Conservation (phyloP, 2,113 vertebrate species). For the Epinephelus fuscoguttatus region DNA sequence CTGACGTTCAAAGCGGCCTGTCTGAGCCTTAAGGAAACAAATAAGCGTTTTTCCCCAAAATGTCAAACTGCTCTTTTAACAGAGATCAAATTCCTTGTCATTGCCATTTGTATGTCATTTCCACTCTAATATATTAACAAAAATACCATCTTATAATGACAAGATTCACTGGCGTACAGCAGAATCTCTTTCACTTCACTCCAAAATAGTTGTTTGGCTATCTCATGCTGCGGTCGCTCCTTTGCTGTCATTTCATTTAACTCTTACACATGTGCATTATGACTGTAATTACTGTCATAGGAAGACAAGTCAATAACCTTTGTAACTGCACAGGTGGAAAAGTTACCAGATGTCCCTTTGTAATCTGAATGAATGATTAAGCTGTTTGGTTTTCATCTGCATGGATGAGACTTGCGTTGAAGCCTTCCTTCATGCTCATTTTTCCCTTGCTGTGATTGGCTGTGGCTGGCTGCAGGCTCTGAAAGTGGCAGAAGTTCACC, state of each 20-base stretch:
- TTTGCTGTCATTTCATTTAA: constrained; percentile 58
- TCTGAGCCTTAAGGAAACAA: background rate
- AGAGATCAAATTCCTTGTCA: constrained; percentile 18
- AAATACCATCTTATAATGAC: background rate
- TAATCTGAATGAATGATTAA: constrained; percentile 18
- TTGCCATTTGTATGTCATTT: constrained; percentile 34
- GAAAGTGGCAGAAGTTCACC: constrained; percentile 99
- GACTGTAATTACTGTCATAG: constrained; percentile 14
- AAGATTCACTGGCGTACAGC: background rate
- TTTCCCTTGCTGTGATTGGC: constrained; percentile 88
- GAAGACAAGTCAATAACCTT: constrained; percentile 10
- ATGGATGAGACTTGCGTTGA: constrained; percentile 42
- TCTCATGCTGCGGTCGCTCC: constrained; percentile 44
- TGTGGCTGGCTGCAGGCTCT: constrained; percentile 90
- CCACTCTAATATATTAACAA: background rate
- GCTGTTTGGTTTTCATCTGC: constrained; percentile 54
- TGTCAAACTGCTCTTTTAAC: constrained; percentile 12
- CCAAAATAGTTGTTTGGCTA: constrained; percentile 19
- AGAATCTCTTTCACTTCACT: constrained; percentile 5
- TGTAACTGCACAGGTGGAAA: constrained; percentile 68
- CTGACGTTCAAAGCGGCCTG: too few relatives aligned
- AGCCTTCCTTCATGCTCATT: constrained; percentile 72
- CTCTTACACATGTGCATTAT: constrained; percentile 64
- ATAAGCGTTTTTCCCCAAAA: background rate
- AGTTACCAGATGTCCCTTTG: constrained; percentile 40